phyloP scores from a whole-genome alignment of 92 coral and sea anemone species.

The Nematostella vectensis region DNA sequence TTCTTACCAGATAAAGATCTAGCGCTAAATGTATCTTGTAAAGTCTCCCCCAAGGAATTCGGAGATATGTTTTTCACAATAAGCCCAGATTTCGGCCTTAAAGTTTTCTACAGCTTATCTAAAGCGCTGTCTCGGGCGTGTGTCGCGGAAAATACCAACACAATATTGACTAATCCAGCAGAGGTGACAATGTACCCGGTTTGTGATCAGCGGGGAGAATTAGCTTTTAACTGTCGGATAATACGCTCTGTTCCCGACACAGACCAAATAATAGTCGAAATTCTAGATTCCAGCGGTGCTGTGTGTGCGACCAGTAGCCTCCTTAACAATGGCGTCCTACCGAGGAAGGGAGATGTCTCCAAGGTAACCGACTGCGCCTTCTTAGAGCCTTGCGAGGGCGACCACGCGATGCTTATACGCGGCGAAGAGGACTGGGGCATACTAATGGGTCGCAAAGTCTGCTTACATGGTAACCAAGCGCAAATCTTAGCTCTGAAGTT shows the following conservation, averaged over 20 bases:
- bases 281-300: constrained; percentile 17
- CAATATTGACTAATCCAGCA: constrained; percentile 1
- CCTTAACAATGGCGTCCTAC: constrained; percentile 25
- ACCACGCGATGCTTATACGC: constrained; percentile 33
- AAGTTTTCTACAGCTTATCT: constrained; percentile 3
- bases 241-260: constrained; percentile 12
- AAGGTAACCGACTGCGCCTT: constrained; percentile 15
- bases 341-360: constrained; percentile 21
- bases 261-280: constrained; percentile 17
- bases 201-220: constrained; percentile 21
- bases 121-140: constrained; percentile 16
- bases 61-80: constrained; percentile 14
- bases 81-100: constrained; percentile 15
- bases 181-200: constrained; percentile 33
- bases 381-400: constrained; percentile 8
- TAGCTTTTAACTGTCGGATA: constrained; percentile 36
- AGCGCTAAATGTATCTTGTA: constrained; percentile 2
- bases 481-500: constrained; percentile 12
- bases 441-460: constrained; percentile 19
- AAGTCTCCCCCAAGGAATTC: not conserved
- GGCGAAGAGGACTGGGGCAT: constrained; percentile 56
- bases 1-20: constrained; percentile 5
- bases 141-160: too few species aligned
- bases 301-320: constrained; percentile 27
- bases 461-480: not conserved